These are phyloP conservation scores for Rutpela maculata DNA, from an alignment of 2,888 invertebrate genomes.

Conservation along the genomic window DNA sequence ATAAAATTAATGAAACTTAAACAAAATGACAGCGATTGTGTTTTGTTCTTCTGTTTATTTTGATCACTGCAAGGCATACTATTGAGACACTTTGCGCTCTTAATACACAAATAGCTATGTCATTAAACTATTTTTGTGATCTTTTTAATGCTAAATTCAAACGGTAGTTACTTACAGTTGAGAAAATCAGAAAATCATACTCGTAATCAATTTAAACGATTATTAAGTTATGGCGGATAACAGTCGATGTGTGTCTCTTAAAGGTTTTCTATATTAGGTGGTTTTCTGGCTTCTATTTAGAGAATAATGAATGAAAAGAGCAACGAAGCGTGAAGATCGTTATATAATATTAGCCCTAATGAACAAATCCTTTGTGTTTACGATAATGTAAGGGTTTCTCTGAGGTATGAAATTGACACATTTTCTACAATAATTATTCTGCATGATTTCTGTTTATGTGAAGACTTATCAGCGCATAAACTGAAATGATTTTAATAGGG, in stretches of 20 bases:
- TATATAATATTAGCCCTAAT: slow-evolving; percentile 23
- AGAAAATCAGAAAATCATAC: not conserved
- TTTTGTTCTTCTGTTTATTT: too few species aligned
- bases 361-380: slow-evolving; percentile 26
- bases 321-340: slow-evolving; percentile 20
- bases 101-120: too few species aligned
- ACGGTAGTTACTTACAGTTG: not conserved
- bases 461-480: not conserved
- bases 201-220: not conserved
- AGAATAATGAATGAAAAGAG: slow-evolving; percentile 23
- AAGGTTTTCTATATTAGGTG: not conserved
- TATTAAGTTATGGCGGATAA: not conserved
- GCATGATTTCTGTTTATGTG: slow-evolving; percentile 3
- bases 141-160: too few species aligned
- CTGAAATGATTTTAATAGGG: not conserved
- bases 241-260: slow-evolving; percentile 3
- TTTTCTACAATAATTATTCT: slow-evolving; percentile 20
- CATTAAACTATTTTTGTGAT: too few species aligned
- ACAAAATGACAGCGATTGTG: too few species aligned
- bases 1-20: too few species aligned
- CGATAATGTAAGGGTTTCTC: slow-evolving; percentile 19
- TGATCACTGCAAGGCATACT: too few species aligned
- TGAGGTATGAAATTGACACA: slow-evolving; percentile 18
- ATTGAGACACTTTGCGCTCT: too few species aligned
- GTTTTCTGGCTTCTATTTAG: not conserved